Evolutionary conservation across 2,888 invertebrate species (phyloP), one percentile per base, ranked within the genome.

Genomic region (Synanthedon andrenaeformis): DNA sequence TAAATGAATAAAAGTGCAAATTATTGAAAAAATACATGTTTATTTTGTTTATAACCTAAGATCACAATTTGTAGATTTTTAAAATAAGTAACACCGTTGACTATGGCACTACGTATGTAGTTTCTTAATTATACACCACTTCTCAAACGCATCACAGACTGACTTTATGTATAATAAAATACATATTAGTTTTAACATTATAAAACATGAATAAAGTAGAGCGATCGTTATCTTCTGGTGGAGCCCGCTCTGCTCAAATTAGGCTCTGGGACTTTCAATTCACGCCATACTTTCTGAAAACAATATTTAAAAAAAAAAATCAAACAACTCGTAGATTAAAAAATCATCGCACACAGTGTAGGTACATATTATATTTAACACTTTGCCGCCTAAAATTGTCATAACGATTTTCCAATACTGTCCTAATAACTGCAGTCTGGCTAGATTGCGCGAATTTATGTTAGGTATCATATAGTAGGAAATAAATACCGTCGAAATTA

Each of bases 201-300:
- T 10, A 35, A 35, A 35, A 35, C 35, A 35, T 1, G 35, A 35
- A 35, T 35, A 35, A 35, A 35, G 6, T 35, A 35, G 35, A 35
- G 35, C 35, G 35, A 35, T 35, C 35, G 23, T 49, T 12, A 17
- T 17, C 49, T 49, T 17, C 23, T 13, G 14, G 19, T 49, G 6
- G 49, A 49, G 19, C 49, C 23, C 14, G 49, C 17, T 23, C 49
- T 49, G 17, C 61, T 70, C 14, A 73, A 56, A 51, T 65, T 75
- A 3, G 80, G 74, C 55, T 84, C 85, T 10, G 80, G 79, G 57
- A 86, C 82, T 70, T 80, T 83, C 17, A 86, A 62, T 60, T 86
- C 86, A 19, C 78, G 76, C 87, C 87, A 87, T 72, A 85, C 76
- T 77, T 82, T 86, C 87, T 87, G 79, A 19, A 72, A 72, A 51